Conservation (phyloP, 2,888 invertebrate genomes). For the Drosophila vallismaia region DNA sequence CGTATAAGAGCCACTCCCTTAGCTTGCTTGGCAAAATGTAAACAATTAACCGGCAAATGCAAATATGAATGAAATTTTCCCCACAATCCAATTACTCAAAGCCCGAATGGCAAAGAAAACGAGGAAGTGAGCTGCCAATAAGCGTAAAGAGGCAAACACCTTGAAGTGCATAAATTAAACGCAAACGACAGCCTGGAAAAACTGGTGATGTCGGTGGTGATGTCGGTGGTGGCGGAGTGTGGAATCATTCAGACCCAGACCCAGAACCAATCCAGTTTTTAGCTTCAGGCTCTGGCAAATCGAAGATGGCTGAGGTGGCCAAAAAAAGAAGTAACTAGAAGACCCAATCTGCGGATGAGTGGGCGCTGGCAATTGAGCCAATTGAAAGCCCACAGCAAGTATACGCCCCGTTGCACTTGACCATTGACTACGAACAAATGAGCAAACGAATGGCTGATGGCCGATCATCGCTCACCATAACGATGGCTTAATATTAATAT, state of each 20-base stretch:
- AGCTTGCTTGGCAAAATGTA: conserved; percentile 34
- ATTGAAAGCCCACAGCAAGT: conserved; percentile 37
- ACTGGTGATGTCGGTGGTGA: conserved; percentile 7
- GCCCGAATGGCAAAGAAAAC: conserved; percentile 17
- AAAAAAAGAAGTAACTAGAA: conserved; percentile 5
- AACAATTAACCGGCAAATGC: conserved; percentile 43
- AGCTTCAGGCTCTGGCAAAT: conserved; percentile 27
- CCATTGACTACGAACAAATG: conserved; percentile 3
- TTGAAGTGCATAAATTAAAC: conserved; percentile 45
- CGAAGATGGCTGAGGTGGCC: conserved; percentile 32
- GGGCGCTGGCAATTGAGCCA: conserved; percentile 42
- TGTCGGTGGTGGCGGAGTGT: neutral
- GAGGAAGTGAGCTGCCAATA: conserved; percentile 44
- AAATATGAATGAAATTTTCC: conserved; percentile 33
- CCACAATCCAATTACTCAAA: conserved; percentile 27
- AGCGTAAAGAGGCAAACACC: conserved; percentile 52
- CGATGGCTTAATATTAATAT: conserved; percentile 19
- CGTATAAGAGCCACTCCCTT: conserved; percentile 26
- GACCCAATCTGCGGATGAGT: conserved; percentile 31
- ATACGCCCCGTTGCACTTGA: conserved; percentile 43
- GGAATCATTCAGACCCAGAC: neutral
- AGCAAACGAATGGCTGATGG: neutral
- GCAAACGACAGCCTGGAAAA: conserved; percentile 29
- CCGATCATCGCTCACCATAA: conserved; percentile 1
- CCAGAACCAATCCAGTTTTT: conserved; percentile 31